Conservation (phyloP, 2,113 vertebrate species). For the Lynx canadensis region DNA sequence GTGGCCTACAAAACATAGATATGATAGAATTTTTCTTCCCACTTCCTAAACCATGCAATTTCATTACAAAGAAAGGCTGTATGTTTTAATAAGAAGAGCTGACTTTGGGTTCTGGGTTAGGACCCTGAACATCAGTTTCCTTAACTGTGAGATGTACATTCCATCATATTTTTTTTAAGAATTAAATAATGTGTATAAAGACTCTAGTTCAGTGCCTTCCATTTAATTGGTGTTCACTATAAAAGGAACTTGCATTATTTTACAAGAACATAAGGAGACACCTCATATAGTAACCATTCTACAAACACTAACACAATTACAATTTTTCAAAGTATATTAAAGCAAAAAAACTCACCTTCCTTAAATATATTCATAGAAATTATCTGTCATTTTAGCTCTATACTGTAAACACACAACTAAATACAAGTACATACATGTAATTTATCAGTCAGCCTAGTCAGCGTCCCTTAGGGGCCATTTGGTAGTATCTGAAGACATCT, state of each 20-base stretch:
- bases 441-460: background rate
- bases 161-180: background rate
- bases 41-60: background rate
- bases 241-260: background rate
- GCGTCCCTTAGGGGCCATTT: background rate
- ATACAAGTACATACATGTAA: background rate
- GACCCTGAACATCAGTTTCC: background rate
- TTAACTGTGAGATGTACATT: background rate
- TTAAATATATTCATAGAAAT: background rate
- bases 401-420: background rate
- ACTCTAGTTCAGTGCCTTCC: background rate
- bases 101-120: background rate
- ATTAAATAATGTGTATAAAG: background rate
- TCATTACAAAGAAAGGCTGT: background rate
- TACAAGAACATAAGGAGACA: background rate
- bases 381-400: background rate
- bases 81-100: background rate
- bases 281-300: background rate
- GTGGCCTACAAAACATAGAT: background rate
- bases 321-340: background rate
- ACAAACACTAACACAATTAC: background rate
- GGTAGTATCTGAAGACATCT: background rate
- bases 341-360: background rate
- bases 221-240: background rate
- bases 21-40: background rate